Base-by-base conservation (phyloP, 2,888 invertebrate species). In the Sphaerophoria rueppellii region DNA sequence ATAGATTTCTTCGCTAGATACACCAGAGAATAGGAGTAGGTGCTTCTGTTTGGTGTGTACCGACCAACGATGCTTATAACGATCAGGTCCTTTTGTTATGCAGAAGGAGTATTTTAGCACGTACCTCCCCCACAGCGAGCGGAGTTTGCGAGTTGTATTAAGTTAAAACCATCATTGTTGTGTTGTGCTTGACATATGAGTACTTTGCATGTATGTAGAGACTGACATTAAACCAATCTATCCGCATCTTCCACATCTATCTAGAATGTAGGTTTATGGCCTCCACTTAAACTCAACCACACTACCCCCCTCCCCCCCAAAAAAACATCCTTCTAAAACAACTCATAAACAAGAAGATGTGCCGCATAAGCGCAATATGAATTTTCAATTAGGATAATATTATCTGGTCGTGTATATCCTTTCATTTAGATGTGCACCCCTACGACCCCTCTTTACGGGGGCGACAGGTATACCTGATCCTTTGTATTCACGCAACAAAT, bases 321-420 rank as follows among this genome's bases (percentile, higher is more conserved):
- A 7, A 6, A 9, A 7, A 40, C 9, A 40, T 40, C 6, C 40
- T 40, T 40, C 9, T 9, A 37, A n/a, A 50, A 37, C 37, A 65
- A 71, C 70, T 48, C 63, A 63, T 48, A 50, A 57, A 58, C 58
- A 50, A 65, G 63, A 58, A 65, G 63, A 65, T 71, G 57, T 65
- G 63, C 71, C 70, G 71, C 71, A 78, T 61, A 57, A 78, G 72
- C 65, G 61, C 71, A 65, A 78, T 71, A 65, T 78, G 71, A 78
- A 78, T 78, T 78, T 78, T 72, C 78, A 80, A 74, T 74, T 74
- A 63, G 69, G 71, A 72, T 57, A 80, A 78, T 78, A 78, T 78
- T 72, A 78, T 78, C 71, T 63, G 71, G 37, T 52, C 58, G 57
- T 37, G 40, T 73, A 69, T 69, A 57, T 71, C 40, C 55, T 11